Base-by-base conservation (phyloP, 2,797 vertebrate species). In the Myioborus miniatus region DNA sequence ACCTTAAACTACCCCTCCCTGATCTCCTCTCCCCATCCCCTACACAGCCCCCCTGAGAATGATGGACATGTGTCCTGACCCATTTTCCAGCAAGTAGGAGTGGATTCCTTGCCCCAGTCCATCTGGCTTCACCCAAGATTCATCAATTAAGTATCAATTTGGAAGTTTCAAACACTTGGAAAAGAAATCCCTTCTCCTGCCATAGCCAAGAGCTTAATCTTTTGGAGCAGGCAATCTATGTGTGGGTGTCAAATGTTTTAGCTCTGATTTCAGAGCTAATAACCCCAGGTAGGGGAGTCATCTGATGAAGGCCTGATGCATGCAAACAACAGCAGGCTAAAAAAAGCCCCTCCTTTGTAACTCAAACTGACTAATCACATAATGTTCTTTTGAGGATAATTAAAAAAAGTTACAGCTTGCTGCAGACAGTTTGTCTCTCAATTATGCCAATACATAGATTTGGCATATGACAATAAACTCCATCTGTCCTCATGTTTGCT, bases 391-490 rank as follows among this genome's bases (percentile, higher is more conserved):
- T 1, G 39, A 94, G 72, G 76, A 88, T 71, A 85, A 79, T 86
- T 93, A 46, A n/a, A 83, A 37, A 90, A 94, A 90, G 76, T 94
- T 91, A 56, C 59, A 83, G 75, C 72, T 89, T 86, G 46, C 58
- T 91, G 84, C 82, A 89, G 87, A 94, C 81, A 74, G 74, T 93
- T 50, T 91, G 85, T 70, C 41, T 88, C 87, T 82, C 83, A 64
- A 2, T 82, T 90, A 87, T 1, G 3, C 89, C 93, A 74, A 62
- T 80, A 84, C 85, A 70, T 0, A 83, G 70, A 93, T 84, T 58
- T 76, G 63, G 80, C 89, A 60, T 24, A 2, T 49, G 77, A 87
- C 80, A 93, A 89, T 65, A 84, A 88, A 84, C 74, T 74, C 91
- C 77, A 79, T 82, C 83, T 87, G 89, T 56, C 60, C 70, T 76